Percentiles rank a stretch among this genome's conserved stretches.
phyloP scores from a whole-genome alignment of 2,888 invertebrate species.

The Latrodectus hesperus region DNA sequence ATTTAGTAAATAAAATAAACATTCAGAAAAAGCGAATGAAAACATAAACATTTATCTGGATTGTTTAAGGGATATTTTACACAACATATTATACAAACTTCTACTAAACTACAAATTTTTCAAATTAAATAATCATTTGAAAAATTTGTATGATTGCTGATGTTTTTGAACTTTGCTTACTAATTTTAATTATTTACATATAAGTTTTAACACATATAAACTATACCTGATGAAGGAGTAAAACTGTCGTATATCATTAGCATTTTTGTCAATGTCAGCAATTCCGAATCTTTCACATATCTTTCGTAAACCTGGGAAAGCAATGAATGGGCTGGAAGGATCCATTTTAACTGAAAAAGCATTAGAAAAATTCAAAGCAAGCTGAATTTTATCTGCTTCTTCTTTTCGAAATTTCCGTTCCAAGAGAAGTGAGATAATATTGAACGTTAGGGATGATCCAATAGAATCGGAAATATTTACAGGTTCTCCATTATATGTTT shows the following conservation, averaged over 20 bases:
- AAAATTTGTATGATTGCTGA: too few species aligned
- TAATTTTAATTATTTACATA: too few species aligned
- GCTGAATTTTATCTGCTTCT: slow-evolving; percentile 33
- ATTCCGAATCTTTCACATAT: slow-evolving; percentile 17
- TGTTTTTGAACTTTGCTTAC: too few species aligned
- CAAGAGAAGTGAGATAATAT: slow-evolving; percentile 41
- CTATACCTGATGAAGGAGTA: not conserved
- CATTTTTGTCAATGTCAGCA: slow-evolving; percentile 16
- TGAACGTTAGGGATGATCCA: not conserved
- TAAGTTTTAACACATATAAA: not conserved
- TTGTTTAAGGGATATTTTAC: too few species aligned
- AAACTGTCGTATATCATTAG: not conserved
- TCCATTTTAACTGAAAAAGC: not conserved
- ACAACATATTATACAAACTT: too few species aligned
- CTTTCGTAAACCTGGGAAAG: slow-evolving; percentile 36
- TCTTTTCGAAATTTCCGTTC: slow-evolving; percentile 20
- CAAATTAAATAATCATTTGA: too few species aligned
- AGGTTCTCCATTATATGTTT: slow-evolving; percentile 9
- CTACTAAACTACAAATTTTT: too few species aligned
- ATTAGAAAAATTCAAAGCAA: slow-evolving; percentile 15
- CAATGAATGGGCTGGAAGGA: not conserved
- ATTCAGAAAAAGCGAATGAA: too few species aligned
- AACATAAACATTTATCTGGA: too few species aligned
- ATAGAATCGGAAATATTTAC: slow-evolving; percentile 7
- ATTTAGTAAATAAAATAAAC: too few species aligned